These are phyloP conservation scores for Microplitis demolitor DNA, from an alignment of 1,140 invertebrate genomes.

Conservation along the genomic window DNA sequence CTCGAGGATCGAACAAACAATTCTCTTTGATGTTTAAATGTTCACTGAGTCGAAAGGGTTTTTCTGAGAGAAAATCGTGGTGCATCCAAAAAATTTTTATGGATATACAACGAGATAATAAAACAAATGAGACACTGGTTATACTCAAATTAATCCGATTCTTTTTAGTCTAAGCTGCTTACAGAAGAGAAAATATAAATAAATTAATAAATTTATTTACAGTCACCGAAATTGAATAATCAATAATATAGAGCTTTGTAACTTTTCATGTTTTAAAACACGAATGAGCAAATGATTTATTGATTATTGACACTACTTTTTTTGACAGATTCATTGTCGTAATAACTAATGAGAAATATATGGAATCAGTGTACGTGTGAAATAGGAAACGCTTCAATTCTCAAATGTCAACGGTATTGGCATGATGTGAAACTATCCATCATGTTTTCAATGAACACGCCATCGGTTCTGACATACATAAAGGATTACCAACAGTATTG, in stretches of 20 bases:
- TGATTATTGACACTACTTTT: neutral
- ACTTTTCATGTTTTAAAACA: neutral
- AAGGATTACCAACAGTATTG: conserved; percentile 11
- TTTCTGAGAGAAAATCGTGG: neutral
- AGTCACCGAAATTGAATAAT: neutral
- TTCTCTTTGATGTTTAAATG: conserved; percentile 1
- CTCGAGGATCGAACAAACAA: neutral
- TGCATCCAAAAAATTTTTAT: neutral
- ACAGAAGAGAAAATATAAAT: too few relatives aligned
- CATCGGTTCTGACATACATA: conserved; percentile 9
- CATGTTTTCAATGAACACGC: conserved; percentile 8
- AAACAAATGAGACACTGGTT: too few relatives aligned
- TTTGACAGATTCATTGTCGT: neutral
- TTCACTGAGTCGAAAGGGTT: neutral
- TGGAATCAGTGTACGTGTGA: conserved; percentile 8
- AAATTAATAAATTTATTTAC: too few relatives aligned
- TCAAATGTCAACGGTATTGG: conserved; percentile 12
- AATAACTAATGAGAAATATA: conserved; percentile 14
- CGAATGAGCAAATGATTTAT: neutral
- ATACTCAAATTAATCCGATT: too few relatives aligned
- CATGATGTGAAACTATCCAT: neutral
- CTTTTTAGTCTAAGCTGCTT: too few relatives aligned
- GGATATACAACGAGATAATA: too few relatives aligned
- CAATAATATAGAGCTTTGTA: neutral
- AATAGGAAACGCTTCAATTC: conserved; percentile 14